Evolutionary conservation across 2,797 vertebrate species (phyloP).

Genomic region (Sphenodon punctatus): DNA sequence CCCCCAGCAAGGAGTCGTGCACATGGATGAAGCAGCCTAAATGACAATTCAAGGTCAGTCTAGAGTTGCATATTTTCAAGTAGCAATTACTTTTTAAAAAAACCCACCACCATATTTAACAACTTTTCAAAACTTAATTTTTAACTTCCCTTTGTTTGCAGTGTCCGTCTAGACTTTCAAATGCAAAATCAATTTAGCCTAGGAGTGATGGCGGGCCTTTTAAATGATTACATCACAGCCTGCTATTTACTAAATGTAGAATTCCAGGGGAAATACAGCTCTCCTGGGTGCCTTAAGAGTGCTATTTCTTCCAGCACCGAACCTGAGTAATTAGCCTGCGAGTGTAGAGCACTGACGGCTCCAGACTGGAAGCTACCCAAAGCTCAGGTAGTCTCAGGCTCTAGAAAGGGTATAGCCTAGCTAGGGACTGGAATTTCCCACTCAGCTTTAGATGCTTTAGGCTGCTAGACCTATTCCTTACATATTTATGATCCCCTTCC

Average conservation of each 20-base stretch:
- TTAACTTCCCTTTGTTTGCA: neutral
- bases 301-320: rapidly evolving
- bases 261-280: neutral
- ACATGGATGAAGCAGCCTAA: neutral
- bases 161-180: neutral
- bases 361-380: neutral
- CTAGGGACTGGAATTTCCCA: neutral
- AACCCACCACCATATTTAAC: too few relatives aligned
- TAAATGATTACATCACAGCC: rapidly evolving
- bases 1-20: neutral
- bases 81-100: neutral
- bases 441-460: neutral
- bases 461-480: rapidly evolving
- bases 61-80: neutral
- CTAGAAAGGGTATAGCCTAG: neutral
- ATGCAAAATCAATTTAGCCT: rapidly evolving
- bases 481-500: too few relatives aligned
- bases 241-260: neutral
- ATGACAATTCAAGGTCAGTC: neutral
- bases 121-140: neutral
- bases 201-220: neutral
- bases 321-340: rapidly evolving
- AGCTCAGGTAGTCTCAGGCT: rapidly evolving
- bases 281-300: neutral
- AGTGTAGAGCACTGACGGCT: rapidly evolving